Evolutionary conservation across 2,888 invertebrate genomes (phyloP), one percentile per base, ranked within the genome.

Genomic region (Drosophila mimetica): DNA sequence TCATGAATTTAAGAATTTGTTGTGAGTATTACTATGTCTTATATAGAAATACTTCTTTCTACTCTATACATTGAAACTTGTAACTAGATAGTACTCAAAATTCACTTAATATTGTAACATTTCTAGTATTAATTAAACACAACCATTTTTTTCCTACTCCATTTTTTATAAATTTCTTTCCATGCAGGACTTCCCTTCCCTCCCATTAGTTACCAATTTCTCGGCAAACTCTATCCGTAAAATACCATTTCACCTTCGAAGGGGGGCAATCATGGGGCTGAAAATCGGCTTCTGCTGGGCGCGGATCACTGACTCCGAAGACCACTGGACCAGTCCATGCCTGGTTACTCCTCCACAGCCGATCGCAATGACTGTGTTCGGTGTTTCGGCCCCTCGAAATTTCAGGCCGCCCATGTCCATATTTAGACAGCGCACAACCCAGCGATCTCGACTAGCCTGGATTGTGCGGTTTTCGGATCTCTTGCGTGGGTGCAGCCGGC

Each of bases 351-450:
- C 64, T 64, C 64, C 64, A 64, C 64, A 42, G 55, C 37, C 36
- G 37, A 63, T 64, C 51, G 51, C 60, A 48, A 60, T 64, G 60
- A 59, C 60, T 36, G 44, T 37, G 44, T 57, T 37, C 50, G 41
- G 39, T 48, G 41, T 34, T 52, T 36, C 67, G 58, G 47, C 67
- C 69, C 67, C 69, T 69, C 52, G 55, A 67, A 69, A 41, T 64
- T 51, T 58, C 58, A 25, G 51, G 67, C 67, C 71, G 77, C 77
- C 75, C 75, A 79, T 80, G 77, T 64, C 70, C 75, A 74, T 80
- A 75, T 69, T 72, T 72, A 64, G 71, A 65, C 64, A 67, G 42
- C 47, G 37, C 65, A 63, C 65, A 66, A 20, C 32, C 37, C 44
- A 34, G 20, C 41, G 44, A 44, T 44, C 51, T 51, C 42, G 59